These are phyloP conservation scores for Drosophila insularis DNA, from an alignment of 1,140 invertebrate species.

Conservation along the genomic window DNA sequence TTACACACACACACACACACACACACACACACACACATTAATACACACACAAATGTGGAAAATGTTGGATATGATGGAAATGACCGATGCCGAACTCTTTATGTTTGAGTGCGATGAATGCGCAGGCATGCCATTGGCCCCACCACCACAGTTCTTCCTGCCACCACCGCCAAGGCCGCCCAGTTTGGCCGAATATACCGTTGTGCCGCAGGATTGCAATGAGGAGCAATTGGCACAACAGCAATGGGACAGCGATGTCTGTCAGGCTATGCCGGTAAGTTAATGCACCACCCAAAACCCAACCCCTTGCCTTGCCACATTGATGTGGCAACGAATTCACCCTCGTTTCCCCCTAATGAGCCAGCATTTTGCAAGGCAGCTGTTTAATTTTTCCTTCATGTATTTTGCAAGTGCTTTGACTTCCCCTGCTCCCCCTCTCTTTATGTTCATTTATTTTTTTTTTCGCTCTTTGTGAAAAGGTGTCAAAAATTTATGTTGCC, in stretches of 20 bases:
- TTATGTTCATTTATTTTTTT: background rate
- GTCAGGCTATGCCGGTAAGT: conserved; percentile 84
- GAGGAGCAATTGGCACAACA: conserved; percentile 75
- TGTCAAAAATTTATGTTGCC: conserved; percentile 71
- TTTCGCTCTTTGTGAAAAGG: conserved; percentile 30
- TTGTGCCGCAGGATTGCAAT: conserved; percentile 69
- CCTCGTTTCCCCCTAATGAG: conserved; percentile 42
- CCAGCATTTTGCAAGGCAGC: conserved; percentile 55
- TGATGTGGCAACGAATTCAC: conserved; percentile 42
- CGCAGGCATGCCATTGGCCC: conserved; percentile 84
- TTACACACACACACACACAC: conserved; percentile 5
- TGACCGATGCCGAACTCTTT: conserved; percentile 65
- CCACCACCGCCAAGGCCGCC: conserved; percentile 85
- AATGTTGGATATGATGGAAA: conserved; percentile 68
- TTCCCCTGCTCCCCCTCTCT: background rate
- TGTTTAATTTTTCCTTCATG: conserved; percentile 53
- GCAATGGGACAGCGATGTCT: conserved; percentile 81
- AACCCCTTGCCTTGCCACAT: background rate
- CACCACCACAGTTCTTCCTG: conserved; percentile 85
- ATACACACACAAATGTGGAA: conserved; percentile 76
- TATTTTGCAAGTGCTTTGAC: conserved; percentile 21
- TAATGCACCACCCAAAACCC: too few relatives aligned
- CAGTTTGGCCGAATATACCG: conserved; percentile 82
- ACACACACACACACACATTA: conserved; percentile 16
- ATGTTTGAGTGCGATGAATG: conserved; percentile 83